Evolutionary conservation across 2,888 invertebrate genomes (phyloP).

Genomic region (Netelia inedita): DNA sequence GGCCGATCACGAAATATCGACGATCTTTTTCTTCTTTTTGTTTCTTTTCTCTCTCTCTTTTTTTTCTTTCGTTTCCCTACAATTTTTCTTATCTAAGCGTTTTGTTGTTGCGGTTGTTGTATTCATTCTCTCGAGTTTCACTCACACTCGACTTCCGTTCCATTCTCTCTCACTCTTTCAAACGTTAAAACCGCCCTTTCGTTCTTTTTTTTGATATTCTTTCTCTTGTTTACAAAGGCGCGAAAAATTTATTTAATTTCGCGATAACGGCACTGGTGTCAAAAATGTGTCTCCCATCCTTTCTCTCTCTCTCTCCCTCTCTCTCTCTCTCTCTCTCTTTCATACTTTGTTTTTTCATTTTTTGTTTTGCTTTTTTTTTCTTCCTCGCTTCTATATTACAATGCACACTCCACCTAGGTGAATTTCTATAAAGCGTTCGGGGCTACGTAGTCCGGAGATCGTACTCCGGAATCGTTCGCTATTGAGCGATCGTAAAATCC

Average conservation of each 20-base stretch:
- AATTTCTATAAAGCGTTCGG: constrained; percentile 40
- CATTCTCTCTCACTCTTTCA: no score
- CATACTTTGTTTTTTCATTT: not conserved
- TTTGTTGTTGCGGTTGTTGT: constrained; percentile 22
- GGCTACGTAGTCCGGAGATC: constrained; percentile 60
- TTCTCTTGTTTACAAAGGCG: no score
- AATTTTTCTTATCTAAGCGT: constrained; percentile 41
- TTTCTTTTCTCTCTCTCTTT: no score
- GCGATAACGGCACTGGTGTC: no score
- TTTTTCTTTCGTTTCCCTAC: constrained; percentile 23
- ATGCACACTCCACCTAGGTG: constrained; percentile 50
- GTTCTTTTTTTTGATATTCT: not conserved
- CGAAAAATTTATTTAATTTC: no score
- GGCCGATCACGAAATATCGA: constrained; percentile 52
- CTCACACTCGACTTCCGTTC: not conserved
- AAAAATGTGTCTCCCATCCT: not conserved
- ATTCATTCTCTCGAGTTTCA: not conserved
- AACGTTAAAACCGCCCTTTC: not conserved
- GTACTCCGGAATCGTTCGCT: constrained; percentile 62
- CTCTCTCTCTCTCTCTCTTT: not conserved
- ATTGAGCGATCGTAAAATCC: constrained; percentile 56
- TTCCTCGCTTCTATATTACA: constrained; percentile 35
- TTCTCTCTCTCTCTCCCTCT: no score
- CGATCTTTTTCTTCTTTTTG: constrained; percentile 34
- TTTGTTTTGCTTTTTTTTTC: constrained; percentile 4